Conservation (phyloP, 2,113 vertebrate genomes). For the Capra hircus region DNA sequence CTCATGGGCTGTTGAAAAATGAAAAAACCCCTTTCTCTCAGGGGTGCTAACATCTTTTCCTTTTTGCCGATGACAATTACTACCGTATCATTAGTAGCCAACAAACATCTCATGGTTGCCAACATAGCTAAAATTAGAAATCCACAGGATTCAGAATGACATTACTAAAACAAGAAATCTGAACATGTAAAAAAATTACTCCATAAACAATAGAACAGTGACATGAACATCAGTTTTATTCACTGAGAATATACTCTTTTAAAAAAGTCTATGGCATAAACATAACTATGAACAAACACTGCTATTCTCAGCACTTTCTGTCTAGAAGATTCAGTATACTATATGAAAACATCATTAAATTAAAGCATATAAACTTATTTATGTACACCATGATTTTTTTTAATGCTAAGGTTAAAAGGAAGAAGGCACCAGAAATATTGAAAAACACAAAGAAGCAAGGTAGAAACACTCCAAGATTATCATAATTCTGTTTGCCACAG, state of each 20-base stretch:
- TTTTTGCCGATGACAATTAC: conserved; percentile 29
- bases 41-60: background rate
- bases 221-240: conserved; percentile 43
- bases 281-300: conserved; percentile 58
- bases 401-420: conserved; percentile 63
- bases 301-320: conserved; percentile 71
- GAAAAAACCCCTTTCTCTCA: background rate
- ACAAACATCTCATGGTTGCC: conserved; percentile 14
- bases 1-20: background rate
- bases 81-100: conserved; percentile 22
- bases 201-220: conserved; percentile 20
- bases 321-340: conserved; percentile 41
- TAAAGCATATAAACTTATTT: conserved; percentile 64
- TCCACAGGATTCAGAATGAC: background rate
- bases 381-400: conserved; percentile 62
- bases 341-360: conserved; percentile 64
- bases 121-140: conserved; percentile 48
- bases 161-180: conserved; percentile 41
- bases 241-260: conserved; percentile 7
- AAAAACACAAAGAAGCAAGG: conserved; percentile 53
- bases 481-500: conserved; percentile 69
- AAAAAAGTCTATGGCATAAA: conserved; percentile 52
- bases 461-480: conserved; percentile 65
- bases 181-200: conserved; percentile 28
- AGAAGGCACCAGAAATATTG: conserved; percentile 65